Evolutionary conservation across 2,113 vertebrate species (phyloP), one percentile per base, ranked within the genome.

Genomic region (Egretta garzetta): DNA sequence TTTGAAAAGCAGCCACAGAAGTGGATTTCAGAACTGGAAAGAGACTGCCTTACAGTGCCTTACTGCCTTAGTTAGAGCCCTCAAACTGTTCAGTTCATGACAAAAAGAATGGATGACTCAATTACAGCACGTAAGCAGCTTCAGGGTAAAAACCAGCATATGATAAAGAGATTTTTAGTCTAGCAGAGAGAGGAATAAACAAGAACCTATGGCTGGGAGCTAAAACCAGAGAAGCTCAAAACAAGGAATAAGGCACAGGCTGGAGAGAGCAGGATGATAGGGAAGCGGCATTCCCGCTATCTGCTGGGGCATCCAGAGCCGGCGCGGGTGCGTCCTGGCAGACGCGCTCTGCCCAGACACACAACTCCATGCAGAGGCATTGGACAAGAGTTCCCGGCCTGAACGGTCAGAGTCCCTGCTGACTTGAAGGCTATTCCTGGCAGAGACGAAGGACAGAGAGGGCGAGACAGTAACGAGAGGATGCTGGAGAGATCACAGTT

Each of bases 51-150:
- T 33, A 15, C 18, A 30, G 18, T 10, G 35, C 56, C 66, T 86
- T 21, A 35, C 50, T 89, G 80, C 75, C 75, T 75, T 21, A 70
- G 58, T 6, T 49, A 59, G 80, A 91, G 74, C 12, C 53, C 74
- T 90, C 21, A 13, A 24, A 60, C 9, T 28, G 62, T 62, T 95
- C 43, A 60, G 85, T 9, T 86, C 58, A 49, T 10, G 84, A 72
- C 62, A 82, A 14, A 55, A 73, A 62, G 88, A 56, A 94, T 10
- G 73, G 71, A 76, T 96, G 85, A 93, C 70, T 95, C 94, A 91
- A 89, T 94, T 75, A 84, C 3, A 3, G 83, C 49, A 35, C 0
- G 3, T 6, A 28, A 80, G 55, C 64, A 86, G 76, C 94, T 96
- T 17, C 83, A 58, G 92, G 88, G 80, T 59, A 35, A 76, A 84